Base-by-base conservation (phyloP, 2,113 vertebrate genomes). In the Egretta garzetta region DNA sequence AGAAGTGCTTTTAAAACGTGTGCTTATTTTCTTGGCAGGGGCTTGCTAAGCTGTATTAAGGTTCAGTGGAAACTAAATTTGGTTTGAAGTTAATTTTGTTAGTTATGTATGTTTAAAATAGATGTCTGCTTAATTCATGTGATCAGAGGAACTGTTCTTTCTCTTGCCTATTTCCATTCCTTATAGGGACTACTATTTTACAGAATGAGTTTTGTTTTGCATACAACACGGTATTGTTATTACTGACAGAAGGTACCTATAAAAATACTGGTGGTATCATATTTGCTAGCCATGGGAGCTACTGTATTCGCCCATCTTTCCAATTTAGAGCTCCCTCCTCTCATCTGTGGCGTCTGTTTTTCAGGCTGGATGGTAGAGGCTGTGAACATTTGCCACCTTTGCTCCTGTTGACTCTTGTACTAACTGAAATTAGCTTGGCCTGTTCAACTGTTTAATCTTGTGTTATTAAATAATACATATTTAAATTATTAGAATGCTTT, bases 131-230 rank as follows among this genome's bases (percentile, higher is more conserved):
- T 67, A 59, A 37, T 56, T 56, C 4, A 2, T 56, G 52, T 68
- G 49, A 30, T 67, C 15, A 60, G 70, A 85, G 33, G 39, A 53
- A 21, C 32, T 55, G 28, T 37, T 71, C 64, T 67, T 76, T 73
- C 43, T 90, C 4, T 60, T 81, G 30, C 15, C 23, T 56, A 1
- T 86, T 72, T 67, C 58, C 9, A 0, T 72, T 76, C 39, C 0
- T 0, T 58, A 13, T 24, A 39, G 32, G 14, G 11, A 30, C 26
- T 22, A 0, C 12, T 80, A 0, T 72, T 80, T 39, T 49, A 62
- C n/a, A 43, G 33, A n/a, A 21, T 10, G 7, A 37, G 9, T 53
- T 92, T 66, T 73, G 53, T 32, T 88, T 90, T 56, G 35, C 32
- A 8, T 39, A 22, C 19, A 80, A 30, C 14, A 15, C 11, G 12